These are phyloP conservation scores for Nezara viridula DNA, from an alignment of 2,888 invertebrate species.

Conservation along the genomic window DNA sequence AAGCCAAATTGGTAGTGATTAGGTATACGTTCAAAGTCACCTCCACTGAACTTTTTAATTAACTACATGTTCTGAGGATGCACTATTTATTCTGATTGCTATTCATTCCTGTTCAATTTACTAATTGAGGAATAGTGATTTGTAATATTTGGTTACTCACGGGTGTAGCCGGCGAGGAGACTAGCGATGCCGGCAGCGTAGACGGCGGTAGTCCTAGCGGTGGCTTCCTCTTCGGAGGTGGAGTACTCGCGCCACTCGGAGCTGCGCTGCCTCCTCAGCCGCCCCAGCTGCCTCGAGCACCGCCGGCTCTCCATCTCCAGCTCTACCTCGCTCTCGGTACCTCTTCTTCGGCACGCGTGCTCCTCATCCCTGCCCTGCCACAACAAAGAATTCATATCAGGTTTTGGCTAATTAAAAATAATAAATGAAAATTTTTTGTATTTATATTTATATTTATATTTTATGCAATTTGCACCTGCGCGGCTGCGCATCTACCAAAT, in stretches of 20 bases:
- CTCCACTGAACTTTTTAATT: too few species aligned
- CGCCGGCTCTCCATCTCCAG: constrained; percentile 63
- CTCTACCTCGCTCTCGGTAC: constrained; percentile 55
- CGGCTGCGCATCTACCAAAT: too few species aligned
- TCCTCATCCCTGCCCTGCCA: constrained; percentile 51
- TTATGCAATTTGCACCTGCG: too few species aligned
- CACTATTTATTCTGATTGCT: too few species aligned
- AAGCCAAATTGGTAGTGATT: too few species aligned
- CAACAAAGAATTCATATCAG: not conserved
- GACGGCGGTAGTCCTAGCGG: constrained; percentile 64
- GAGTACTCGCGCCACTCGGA: constrained; percentile 65
- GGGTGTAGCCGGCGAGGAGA: constrained; percentile 64
- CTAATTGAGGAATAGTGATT: not conserved
- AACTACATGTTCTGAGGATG: too few species aligned
- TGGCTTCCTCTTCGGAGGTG: constrained; percentile 64
- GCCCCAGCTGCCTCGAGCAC: constrained; percentile 60
- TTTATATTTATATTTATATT: too few species aligned
- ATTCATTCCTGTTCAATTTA: too few species aligned
- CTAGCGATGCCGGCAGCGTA: constrained; percentile 65
- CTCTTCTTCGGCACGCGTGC: constrained; percentile 42
- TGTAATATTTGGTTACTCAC: constrained; percentile 58
- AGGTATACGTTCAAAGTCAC: too few species aligned
- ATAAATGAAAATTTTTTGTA: too few species aligned
- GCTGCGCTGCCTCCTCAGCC: constrained; percentile 64
- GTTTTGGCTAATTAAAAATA: too few species aligned